phyloP scores from a whole-genome alignment of 2,888 invertebrate genomes.

The Dioctria rufipes region DNA sequence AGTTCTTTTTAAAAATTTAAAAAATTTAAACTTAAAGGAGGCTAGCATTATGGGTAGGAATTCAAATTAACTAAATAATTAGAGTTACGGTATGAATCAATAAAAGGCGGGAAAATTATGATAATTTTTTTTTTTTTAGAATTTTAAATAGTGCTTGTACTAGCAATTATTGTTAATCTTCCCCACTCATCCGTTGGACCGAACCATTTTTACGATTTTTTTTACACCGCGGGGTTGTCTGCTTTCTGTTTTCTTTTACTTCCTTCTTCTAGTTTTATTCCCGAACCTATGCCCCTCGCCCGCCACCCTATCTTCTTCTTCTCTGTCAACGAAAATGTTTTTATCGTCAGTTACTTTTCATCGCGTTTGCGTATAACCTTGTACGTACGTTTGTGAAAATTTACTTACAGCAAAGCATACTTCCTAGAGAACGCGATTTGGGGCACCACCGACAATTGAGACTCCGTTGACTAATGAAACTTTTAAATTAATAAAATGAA shows the following conservation, averaged over 20 bases:
- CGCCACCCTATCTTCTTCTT: constrained; percentile 49
- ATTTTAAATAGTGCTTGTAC: constrained; percentile 2
- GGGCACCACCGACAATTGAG: constrained; percentile 41
- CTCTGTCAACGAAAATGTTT: constrained; percentile 46
- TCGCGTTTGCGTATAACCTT: constrained; percentile 57
- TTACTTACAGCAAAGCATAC: constrained; percentile 50
- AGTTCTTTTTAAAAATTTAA: neutral
- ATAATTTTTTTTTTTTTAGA: neutral
- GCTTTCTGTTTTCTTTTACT: constrained; percentile 59
- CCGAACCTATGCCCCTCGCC: constrained; percentile 40
- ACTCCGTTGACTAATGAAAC: neutral
- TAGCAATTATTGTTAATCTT: constrained; percentile 5
- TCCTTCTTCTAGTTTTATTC: constrained; percentile 43
- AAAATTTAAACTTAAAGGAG: neutral
- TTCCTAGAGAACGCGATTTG: constrained; percentile 46
- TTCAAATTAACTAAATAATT: neutral
- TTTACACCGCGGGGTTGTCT: constrained; percentile 52
- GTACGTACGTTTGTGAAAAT: constrained; percentile 56
- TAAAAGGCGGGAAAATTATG: neutral
- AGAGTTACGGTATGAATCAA: neutral
- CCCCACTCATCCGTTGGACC: constrained; percentile 53
- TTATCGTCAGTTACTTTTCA: constrained; percentile 53
- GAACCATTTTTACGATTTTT: constrained; percentile 26
- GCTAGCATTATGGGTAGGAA: neutral
- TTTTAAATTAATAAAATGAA: neutral